Evolutionary conservation across 1,140 invertebrate species (phyloP).

Genomic region (Riptortus pedestris): DNA sequence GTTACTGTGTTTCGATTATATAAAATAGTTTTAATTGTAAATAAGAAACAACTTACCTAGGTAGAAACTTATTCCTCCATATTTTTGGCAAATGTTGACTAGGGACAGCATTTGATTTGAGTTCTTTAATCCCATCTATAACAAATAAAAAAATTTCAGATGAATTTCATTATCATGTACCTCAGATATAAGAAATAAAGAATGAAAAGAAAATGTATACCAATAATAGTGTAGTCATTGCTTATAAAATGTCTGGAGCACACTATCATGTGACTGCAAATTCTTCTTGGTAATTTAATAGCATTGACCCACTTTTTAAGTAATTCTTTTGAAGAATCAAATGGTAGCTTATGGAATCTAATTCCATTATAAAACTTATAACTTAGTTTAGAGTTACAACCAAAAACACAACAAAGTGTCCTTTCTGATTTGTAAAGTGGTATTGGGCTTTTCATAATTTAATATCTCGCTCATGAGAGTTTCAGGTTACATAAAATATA

Average conservation of each 20-base stretch:
- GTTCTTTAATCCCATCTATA: slow-evolving; percentile 15
- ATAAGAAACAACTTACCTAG: slow-evolving; percentile 12
- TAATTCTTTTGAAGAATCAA: neutral
- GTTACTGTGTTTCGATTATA: too few species aligned
- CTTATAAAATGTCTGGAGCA: slow-evolving; percentile 20
- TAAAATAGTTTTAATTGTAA: neutral
- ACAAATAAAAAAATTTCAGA: slow-evolving; percentile 18
- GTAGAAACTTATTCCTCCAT: slow-evolving; percentile 28
- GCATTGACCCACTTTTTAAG: slow-evolving; percentile 17
- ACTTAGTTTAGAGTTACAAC: slow-evolving; percentile 15
- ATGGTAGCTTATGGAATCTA: slow-evolving; percentile 12
- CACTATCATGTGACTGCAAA: slow-evolving; percentile 1
- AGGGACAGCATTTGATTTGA: slow-evolving; percentile 25
- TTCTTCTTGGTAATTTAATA: slow-evolving; percentile 18
- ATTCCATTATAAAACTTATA: neutral
- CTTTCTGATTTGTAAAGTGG: neutral
- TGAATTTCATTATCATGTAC: too few species aligned
- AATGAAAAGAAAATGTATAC: neutral
- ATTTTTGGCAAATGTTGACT: slow-evolving; percentile 19
- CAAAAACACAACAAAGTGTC: slow-evolving; percentile 50
- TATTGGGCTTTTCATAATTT: neutral
- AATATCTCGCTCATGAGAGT: neutral
- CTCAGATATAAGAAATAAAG: neutral
- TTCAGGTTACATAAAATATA: neutral
- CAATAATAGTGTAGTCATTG: slow-evolving; percentile 11